phyloP scores from a whole-genome alignment of 2,113 vertebrate genomes.

The Nymphicus hollandicus region DNA sequence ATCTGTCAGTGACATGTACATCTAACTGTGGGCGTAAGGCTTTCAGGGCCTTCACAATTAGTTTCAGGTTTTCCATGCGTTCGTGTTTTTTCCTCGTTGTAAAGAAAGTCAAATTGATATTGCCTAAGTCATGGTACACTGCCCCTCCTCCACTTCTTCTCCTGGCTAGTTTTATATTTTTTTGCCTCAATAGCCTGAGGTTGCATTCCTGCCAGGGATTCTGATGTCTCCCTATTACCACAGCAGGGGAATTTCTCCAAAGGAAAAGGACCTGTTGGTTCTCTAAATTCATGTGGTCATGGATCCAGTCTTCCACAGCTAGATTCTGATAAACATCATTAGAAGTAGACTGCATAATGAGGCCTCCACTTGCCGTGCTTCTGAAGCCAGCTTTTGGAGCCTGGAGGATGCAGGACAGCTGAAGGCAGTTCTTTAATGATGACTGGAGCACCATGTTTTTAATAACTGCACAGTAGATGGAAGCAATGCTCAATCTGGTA shows the following conservation, averaged over 20 bases:
- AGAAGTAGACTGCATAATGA: conserved; percentile 85
- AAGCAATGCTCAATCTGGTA: not conserved
- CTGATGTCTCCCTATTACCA: conserved; percentile 95
- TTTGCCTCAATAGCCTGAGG: conserved; percentile 77
- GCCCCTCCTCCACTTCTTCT: conserved; percentile 93
- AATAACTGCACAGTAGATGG: accelerated
- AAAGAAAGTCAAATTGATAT: conserved; percentile 96
- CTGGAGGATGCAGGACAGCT: conserved; percentile 28
- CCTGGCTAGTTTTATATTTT: conserved; percentile 82
- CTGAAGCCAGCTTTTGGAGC: conserved; percentile 63
- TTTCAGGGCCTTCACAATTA: conserved; percentile 83
- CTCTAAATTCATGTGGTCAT: conserved; percentile 83
- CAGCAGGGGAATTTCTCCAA: conserved; percentile 86
- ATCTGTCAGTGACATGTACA: conserved; percentile 81
- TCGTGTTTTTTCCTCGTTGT: conserved; percentile 85
- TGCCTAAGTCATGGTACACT: conserved; percentile 94
- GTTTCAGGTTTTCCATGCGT: conserved; percentile 83
- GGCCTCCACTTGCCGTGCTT: conserved; percentile 35
- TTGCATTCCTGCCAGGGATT: conserved; percentile 95
- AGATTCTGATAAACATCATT: conserved; percentile 87
- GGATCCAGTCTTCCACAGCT: conserved; percentile 95
- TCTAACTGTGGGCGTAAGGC: conserved; percentile 77
- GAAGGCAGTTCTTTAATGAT: conserved; percentile 64
- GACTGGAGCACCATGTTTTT: conserved; percentile 62
- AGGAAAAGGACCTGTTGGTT: conserved; percentile 79